Evolutionary conservation across 2,888 invertebrate genomes (phyloP).

Genomic region (Fabriciana adippe): DNA sequence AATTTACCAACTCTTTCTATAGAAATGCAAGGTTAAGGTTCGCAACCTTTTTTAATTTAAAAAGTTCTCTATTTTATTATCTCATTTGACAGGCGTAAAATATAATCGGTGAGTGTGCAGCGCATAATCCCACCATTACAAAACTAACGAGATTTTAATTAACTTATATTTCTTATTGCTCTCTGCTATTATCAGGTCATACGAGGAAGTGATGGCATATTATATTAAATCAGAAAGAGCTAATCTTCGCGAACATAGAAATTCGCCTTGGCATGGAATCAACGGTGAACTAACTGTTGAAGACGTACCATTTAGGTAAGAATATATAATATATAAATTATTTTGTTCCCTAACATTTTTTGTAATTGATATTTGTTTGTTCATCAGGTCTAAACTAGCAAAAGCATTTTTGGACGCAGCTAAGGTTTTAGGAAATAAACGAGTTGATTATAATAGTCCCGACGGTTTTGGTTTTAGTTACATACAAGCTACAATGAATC

Average conservation of each 20-base stretch:
- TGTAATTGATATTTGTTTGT: constrained; percentile 2
- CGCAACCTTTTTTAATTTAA: too few relatives aligned
- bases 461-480: constrained; percentile 82
- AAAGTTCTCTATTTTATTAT: too few relatives aligned
- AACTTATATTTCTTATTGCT: neutral
- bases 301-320: constrained; percentile 81
- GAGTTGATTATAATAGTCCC: constrained; percentile 87
- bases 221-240: constrained; percentile 84
- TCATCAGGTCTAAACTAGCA: constrained; percentile 79
- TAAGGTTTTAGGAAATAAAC: constrained; percentile 83
- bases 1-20: too few relatives aligned
- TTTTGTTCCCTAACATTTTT: neutral
- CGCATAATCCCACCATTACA: too few relatives aligned
- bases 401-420: constrained; percentile 86
- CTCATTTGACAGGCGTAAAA: too few relatives aligned
- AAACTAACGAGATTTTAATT: neutral
- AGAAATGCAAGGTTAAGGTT: too few relatives aligned
- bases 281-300: constrained; percentile 84
- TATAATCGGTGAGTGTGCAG: too few relatives aligned
- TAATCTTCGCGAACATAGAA: constrained; percentile 66
- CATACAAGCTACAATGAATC: constrained; percentile 71
- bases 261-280: constrained; percentile 81
- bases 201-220: constrained; percentile 82
- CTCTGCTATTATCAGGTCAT: constrained; percentile 70
- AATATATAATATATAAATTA: neutral